These are phyloP conservation scores for Brachionus manjavacas DNA, from an alignment of 1,140 invertebrate genomes.

Conservation along the genomic window DNA sequence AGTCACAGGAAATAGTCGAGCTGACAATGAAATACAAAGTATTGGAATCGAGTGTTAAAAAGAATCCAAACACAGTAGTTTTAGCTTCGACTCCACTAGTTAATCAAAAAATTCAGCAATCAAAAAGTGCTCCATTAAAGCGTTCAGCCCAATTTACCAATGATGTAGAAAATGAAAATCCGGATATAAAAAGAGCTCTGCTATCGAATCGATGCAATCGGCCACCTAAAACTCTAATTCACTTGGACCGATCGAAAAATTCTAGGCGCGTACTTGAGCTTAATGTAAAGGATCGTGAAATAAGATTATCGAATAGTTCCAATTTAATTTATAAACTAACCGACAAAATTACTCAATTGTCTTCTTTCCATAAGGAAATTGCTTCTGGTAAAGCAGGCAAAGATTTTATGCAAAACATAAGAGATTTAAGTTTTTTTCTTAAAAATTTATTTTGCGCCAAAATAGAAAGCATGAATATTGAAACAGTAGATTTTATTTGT, in stretches of 20 bases:
- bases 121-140: not conserved
- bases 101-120: conserved; percentile 28
- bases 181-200: not conserved
- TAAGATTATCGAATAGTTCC: not conserved
- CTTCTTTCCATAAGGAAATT: not conserved
- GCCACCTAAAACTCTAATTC: not conserved
- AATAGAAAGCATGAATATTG: not conserved
- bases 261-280: not conserved
- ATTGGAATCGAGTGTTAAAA: conserved; percentile 14
- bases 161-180: conserved; percentile 34
- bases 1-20: conserved; percentile 28
- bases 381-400: not conserved
- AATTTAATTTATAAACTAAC: not conserved
- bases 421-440: not conserved
- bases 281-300: not conserved
- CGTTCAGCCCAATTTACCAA: not conserved
- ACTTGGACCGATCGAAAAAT: not conserved
- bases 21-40: conserved; percentile 34
- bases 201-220: not conserved
- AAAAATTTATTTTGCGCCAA: not conserved
- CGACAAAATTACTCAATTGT: not conserved
- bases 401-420: not conserved
- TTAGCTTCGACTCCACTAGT: not conserved
- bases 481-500: conserved; percentile 8
- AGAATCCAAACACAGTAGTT: not conserved